phyloP scores from a whole-genome alignment of 2,888 invertebrate genomes.

The Nomada fucata region DNA sequence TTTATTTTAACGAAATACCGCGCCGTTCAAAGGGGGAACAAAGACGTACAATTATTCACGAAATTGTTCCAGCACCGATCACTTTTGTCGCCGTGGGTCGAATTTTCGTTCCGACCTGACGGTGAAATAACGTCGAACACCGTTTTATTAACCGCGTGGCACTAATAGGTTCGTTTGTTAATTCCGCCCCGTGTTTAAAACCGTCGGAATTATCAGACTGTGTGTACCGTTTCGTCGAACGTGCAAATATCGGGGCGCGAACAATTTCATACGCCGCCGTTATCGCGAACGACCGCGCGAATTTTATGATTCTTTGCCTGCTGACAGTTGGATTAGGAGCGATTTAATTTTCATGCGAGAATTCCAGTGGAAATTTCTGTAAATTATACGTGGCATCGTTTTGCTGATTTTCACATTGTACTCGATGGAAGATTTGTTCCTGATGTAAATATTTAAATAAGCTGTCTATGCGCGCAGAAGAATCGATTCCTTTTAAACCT shows the following conservation, averaged over 20 bases:
- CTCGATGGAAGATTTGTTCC: too few species aligned
- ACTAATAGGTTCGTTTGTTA: conserved; percentile 15
- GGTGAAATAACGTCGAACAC: neutral
- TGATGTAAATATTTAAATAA: too few species aligned
- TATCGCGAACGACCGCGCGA: neutral
- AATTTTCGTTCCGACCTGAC: neutral
- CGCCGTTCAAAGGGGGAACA: neutral
- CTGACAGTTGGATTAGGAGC: neutral
- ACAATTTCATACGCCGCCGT: neutral
- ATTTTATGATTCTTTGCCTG: conserved; percentile 4
- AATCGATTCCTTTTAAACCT: too few species aligned
- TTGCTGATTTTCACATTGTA: too few species aligned
- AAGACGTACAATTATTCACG: conserved; percentile 7
- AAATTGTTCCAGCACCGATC: neutral
- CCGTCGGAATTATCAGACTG: conserved; percentile 19
- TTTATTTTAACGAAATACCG: neutral
- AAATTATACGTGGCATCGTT: neutral
- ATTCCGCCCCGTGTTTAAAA: conserved; percentile 25
- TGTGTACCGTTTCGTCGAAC: neutral
- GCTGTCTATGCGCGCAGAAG: too few species aligned
- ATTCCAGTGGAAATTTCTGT: neutral
- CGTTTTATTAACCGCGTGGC: conserved; percentile 27
- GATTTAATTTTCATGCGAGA: neutral
- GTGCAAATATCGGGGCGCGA: neutral
- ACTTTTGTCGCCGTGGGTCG: neutral